Percentiles rank a stretch among this genome's conserved stretches.
These are phyloP conservation scores for Agrochola lota DNA, from an alignment of 2,888 invertebrate species.

Conservation along the genomic window DNA sequence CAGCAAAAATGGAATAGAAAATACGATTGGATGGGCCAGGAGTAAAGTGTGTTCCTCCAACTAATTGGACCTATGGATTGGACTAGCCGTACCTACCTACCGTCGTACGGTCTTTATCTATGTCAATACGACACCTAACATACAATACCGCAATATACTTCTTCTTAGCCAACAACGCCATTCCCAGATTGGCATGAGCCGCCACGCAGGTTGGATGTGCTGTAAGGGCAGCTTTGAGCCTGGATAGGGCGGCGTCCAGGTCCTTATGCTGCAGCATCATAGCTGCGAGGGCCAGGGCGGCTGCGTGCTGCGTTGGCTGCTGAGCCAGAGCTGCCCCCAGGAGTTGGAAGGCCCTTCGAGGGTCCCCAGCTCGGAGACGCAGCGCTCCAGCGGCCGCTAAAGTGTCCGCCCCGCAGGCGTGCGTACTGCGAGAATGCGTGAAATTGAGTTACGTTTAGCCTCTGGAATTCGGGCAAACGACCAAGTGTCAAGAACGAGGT, in stretches of 20 bases:
- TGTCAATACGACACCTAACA: background rate
- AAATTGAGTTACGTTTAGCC: background rate
- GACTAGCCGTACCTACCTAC: background rate
- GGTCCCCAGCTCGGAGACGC: conserved; percentile 86
- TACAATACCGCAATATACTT: conserved; percentile 85
- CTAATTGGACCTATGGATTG: background rate
- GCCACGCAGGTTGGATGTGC: conserved; percentile 87
- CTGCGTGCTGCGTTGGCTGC: conserved; percentile 86
- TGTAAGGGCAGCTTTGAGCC: conserved; percentile 86
- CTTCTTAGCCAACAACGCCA: conserved; percentile 85
- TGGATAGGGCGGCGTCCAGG: conserved; percentile 85
- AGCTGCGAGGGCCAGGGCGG: conserved; percentile 88
- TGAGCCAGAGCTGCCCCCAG: conserved; percentile 89
- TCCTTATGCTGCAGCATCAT: conserved; percentile 89
- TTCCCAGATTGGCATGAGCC: conserved; percentile 84
- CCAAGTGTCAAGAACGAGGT: background rate
- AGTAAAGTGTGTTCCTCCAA: too few relatives aligned
- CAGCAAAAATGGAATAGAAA: background rate
- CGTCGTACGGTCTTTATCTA: background rate
- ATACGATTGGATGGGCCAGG: background rate
- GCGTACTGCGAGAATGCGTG: conserved; percentile 61
- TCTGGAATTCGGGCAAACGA: background rate
- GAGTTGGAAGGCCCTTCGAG: conserved; percentile 89
- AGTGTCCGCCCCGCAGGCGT: conserved; percentile 88
- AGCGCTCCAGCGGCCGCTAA: conserved; percentile 88